Percentiles rank a stretch among this genome's conserved stretches.
phyloP scores from a whole-genome alignment of 2,113 vertebrate genomes.

The Gnathochromis pfefferi region DNA sequence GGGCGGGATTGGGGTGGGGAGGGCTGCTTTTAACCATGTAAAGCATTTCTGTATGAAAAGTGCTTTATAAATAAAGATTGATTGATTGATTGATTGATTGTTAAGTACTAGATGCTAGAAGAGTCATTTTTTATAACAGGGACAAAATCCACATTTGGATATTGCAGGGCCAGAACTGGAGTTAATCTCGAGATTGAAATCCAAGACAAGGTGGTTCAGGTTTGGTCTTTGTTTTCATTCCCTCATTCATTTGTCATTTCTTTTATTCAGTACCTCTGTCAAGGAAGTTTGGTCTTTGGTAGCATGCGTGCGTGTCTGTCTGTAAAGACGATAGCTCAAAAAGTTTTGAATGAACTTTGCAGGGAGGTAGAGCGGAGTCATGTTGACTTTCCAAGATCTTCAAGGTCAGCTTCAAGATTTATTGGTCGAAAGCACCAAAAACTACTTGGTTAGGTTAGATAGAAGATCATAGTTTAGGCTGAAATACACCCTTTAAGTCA shows the following conservation, averaged over 20 bases:
- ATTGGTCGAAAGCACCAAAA: neutral
- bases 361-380: accelerated
- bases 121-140: neutral
- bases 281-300: neutral
- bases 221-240: neutral
- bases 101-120: neutral
- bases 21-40: neutral
- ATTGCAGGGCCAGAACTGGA: neutral
- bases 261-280: accelerated
- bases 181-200: neutral
- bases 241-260: neutral
- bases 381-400: neutral
- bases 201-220: neutral
- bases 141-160: neutral
- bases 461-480: neutral
- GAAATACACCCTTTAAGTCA: neutral
- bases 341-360: neutral
- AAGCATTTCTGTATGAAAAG: neutral
- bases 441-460: accelerated
- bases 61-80: neutral
- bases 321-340: neutral
- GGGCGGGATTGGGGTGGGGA: accelerated
- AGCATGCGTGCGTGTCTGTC: neutral
- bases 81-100: neutral
- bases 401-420: neutral